These are phyloP conservation scores for Pelobates cultripes DNA, from an alignment of 2,797 vertebrate genomes.

Conservation along the genomic window DNA sequence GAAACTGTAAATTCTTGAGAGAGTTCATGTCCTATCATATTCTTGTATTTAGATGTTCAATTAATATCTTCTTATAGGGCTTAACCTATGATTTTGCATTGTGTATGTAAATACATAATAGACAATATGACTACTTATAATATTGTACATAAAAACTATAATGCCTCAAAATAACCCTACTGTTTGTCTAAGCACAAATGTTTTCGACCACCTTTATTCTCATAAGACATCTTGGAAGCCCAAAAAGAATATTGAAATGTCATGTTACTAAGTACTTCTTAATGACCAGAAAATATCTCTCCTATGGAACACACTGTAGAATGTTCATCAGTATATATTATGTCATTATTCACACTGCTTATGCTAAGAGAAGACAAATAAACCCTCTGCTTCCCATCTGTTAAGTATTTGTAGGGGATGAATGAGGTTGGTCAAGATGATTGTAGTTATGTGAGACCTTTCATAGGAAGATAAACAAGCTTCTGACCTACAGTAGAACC, in stretches of 20 bases:
- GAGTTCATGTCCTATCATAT: no score
- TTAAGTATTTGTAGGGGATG: slow-evolving; percentile 46
- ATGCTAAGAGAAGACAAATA: slow-evolving; percentile 43
- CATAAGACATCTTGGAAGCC: not conserved
- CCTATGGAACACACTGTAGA: slow-evolving; percentile 9
- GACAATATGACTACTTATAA: no score
- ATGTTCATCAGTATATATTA: slow-evolving; percentile 41
- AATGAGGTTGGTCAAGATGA: slow-evolving; percentile 44
- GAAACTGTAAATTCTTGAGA: no score
- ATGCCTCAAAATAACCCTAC: no score
- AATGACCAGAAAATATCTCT: slow-evolving; percentile 6
- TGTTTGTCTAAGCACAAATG: no score
- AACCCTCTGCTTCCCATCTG: slow-evolving; percentile 36
- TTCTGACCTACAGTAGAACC: slow-evolving; percentile 41
- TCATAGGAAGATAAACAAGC: slow-evolving; percentile 31
- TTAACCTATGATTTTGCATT: no score
- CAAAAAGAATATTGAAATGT: not conserved
- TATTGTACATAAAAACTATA: no score
- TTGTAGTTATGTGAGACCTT: slow-evolving; percentile 46
- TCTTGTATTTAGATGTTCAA: no score
- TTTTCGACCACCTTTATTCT: not conserved
- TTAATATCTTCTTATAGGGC: no score
- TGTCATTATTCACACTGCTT: slow-evolving; percentile 45
- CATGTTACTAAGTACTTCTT: not conserved
- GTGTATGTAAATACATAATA: no score